Evolutionary conservation across 2,888 invertebrate species (phyloP).

Genomic region (Sclerodermus sp.): DNA sequence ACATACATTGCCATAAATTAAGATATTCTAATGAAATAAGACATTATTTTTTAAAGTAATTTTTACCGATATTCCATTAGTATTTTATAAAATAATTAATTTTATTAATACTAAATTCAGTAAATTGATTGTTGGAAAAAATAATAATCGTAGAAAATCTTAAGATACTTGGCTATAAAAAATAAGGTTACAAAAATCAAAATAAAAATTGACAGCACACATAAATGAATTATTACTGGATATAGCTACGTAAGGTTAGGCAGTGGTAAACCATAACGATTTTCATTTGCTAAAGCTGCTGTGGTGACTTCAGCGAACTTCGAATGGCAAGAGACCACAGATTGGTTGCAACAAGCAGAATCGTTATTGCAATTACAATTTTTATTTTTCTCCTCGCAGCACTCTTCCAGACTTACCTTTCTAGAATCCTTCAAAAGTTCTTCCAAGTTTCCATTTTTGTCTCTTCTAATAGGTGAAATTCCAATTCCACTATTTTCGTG

Average conservation of each 20-base stretch:
- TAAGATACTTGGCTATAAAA: slow-evolving; percentile 21
- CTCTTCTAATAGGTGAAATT: slow-evolving; percentile 35
- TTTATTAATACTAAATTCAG: too few species aligned
- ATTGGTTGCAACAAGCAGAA: slow-evolving; percentile 8
- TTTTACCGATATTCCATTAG: too few species aligned
- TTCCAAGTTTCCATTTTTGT: slow-evolving; percentile 31
- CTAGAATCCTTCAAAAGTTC: slow-evolving; percentile 56
- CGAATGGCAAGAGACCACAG: slow-evolving; percentile 4
- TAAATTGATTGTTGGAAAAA: too few species aligned
- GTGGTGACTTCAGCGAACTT: slow-evolving; percentile 14
- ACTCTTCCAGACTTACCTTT: slow-evolving; percentile 58
- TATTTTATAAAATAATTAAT: too few species aligned
- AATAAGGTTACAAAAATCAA: too few species aligned
- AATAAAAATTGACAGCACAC: too few species aligned
- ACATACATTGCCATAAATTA: too few species aligned
- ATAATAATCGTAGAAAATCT: too few species aligned
- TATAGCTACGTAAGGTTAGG: slow-evolving; percentile 20
- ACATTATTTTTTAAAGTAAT: too few species aligned
- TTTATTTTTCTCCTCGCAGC: slow-evolving; percentile 17
- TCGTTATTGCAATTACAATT: slow-evolving; percentile 18
- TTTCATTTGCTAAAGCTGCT: slow-evolving; percentile 12
- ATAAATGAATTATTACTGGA: too few species aligned
- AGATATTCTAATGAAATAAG: too few species aligned
- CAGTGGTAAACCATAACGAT: slow-evolving; percentile 13
- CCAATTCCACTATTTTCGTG: slow-evolving; percentile 43